Base-by-base conservation (phyloP, 2,797 vertebrate genomes). In the Melanotaenia boesemani region DNA sequence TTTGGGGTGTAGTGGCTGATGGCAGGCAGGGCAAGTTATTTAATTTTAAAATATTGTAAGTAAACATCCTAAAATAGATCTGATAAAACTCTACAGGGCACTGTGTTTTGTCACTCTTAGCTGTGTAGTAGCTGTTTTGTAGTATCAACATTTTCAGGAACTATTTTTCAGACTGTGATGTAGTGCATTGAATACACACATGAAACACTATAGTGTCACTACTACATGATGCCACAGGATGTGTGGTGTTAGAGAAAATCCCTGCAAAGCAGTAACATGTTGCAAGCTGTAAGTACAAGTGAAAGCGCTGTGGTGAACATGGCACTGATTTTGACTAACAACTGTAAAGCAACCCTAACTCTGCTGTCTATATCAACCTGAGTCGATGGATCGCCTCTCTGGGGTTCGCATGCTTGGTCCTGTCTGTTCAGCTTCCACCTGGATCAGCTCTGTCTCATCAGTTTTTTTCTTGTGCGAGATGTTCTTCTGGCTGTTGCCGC, bases 361-460 rank as follows among this genome's bases (percentile, higher is more conserved):
- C 7, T 50, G 48, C 48, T 50, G n/a, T 50, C n/a, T 30, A 8
- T 8, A 16, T 9, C 26, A 96, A 98, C 97, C 97, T 93, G 97
- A 96, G 86, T 98, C 97, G 81, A 98, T 80, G 24, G 97, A 95
- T 7, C 92, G 92, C 59, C 96, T 96, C 76, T 97, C 96, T 16
- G 95, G 92, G 46, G 92, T 96, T 86, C 93, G 95, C 82, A 93
- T 92, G 82, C 92, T 83, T 65, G 93, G 93, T 73, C 73, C 92
- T 57, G 91, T 96, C 75, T 96, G 95, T 82, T 99, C 97, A 34
- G 94, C 89, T 58, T 99, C 97, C 76, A 96, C 94, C 80, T 96
- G 96, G 89, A 98, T 97, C 88, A 98, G 94, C 83, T 99, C 97
- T 0, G 97, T 95, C 80, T 97, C 97, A 78, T 98, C 97, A 0